phyloP scores from a whole-genome alignment of 2,888 invertebrate species.

The Drosophila austrosaltans region DNA sequence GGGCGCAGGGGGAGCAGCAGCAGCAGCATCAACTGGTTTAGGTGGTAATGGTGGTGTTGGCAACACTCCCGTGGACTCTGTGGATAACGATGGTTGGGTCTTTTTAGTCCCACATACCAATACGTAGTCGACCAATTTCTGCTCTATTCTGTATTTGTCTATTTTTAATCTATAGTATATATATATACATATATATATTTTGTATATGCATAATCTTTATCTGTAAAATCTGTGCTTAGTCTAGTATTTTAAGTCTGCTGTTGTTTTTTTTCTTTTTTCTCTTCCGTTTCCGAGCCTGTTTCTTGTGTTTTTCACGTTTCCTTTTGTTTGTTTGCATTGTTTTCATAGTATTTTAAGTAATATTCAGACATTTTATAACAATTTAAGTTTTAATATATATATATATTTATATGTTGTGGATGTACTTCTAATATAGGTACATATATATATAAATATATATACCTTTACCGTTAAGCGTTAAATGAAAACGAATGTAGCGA shows the following conservation, averaged over 20 bases:
- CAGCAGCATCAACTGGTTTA: not conserved
- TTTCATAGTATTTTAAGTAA: conserved; percentile 16
- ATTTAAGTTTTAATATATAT: conserved; percentile 27
- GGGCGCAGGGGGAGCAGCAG: too few species aligned
- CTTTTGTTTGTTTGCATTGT: conserved; percentile 17
- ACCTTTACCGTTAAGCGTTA: conserved; percentile 21
- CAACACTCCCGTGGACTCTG: conserved; percentile 41
- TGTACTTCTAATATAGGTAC: not conserved
- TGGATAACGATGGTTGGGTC: conserved; percentile 82
- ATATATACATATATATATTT: conserved; percentile 20
- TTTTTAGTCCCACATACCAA: conserved; percentile 78
- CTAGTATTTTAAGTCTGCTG: conserved; percentile 3
- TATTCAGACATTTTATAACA: conserved; percentile 22
- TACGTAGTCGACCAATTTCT: conserved; percentile 66
- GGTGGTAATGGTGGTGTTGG: not conserved
- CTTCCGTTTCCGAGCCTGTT: conserved; percentile 3
- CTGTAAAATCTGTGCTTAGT: conserved; percentile 12
- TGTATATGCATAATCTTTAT: conserved; percentile 15
- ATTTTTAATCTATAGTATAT: conserved; percentile 17
- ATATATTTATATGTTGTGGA: conserved; percentile 3
- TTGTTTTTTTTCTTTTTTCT: not conserved
- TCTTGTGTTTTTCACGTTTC: not conserved
- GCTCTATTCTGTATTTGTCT: conserved; percentile 21
- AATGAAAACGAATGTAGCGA: not conserved
- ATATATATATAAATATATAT: conserved; percentile 23